A percentile compares a stretch with the other conserved stretches of the same genome.
These are phyloP conservation scores for Loriculus beryllinus DNA, from an alignment of 2,797 vertebrate genomes.

Conservation along the genomic window DNA sequence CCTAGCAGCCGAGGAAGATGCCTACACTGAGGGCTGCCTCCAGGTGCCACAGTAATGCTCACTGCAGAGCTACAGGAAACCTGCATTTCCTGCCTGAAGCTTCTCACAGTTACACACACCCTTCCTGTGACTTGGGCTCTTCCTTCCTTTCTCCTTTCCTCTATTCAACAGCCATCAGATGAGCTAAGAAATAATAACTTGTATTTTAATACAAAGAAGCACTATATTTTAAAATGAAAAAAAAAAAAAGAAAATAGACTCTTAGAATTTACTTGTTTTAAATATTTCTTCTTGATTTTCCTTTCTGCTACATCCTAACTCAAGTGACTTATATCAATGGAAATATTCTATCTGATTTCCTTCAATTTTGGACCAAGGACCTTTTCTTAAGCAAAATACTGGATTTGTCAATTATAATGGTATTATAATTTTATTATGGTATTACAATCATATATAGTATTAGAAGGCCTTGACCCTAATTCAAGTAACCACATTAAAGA, in stretches of 20 bases:
- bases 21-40: background rate
- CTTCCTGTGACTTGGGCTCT: background rate
- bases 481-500: background rate
- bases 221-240: background rate
- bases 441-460: background rate
- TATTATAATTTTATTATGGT: background rate
- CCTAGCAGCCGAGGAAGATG: rapidly evolving
- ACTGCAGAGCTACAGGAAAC: background rate
- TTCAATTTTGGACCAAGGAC: background rate
- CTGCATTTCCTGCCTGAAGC: constrained; percentile 7
- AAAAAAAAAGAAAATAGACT: background rate
- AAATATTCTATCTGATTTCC: background rate
- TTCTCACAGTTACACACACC: background rate
- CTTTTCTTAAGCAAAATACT: background rate
- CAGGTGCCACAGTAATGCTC: background rate
- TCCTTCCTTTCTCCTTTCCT: background rate
- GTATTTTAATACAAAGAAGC: background rate
- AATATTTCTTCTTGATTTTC: background rate
- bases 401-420: background rate
- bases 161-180: background rate
- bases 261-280: background rate
- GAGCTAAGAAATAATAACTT: background rate
- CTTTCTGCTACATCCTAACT: background rate
- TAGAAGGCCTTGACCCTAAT: background rate
- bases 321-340: background rate